Evolutionary conservation across 2,888 invertebrate genomes (phyloP).

Genomic region (Hydrotaea diabolus): DNA sequence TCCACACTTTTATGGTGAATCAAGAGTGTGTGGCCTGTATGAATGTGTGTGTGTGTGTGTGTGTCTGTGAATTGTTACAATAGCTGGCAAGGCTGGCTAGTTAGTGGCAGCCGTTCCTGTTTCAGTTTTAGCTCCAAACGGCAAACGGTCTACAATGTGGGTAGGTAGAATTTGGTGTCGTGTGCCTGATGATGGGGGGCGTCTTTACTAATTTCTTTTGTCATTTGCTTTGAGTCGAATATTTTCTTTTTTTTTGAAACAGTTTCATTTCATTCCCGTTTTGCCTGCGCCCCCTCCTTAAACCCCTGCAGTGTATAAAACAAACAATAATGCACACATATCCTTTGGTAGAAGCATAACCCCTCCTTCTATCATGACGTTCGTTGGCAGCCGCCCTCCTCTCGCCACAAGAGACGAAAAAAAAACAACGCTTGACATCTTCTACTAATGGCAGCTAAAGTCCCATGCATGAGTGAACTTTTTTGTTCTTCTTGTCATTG

Average conservation of each 20-base stretch:
- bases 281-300: not conserved
- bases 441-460: conserved; percentile 60
- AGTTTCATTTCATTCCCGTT: conserved; percentile 11
- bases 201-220: conserved; percentile 64
- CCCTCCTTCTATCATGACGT: no score
- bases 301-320: conserved; percentile 25
- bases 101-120: conserved; percentile 2
- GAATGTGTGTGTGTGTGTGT: no score
- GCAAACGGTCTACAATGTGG: conserved; percentile 41
- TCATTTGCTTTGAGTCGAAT: conserved; percentile 50
- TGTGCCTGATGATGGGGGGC: conserved; percentile 73
- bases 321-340: conserved; percentile 47
- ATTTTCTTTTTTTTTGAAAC: conserved; percentile 41
- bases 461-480: conserved; percentile 55
- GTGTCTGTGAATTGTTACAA: no score
- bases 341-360: no score
- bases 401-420: not conserved
- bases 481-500: conserved; percentile 60
- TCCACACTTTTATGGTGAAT: conserved; percentile 45
- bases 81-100: conserved; percentile 9
- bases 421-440: conserved; percentile 26
- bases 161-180: conserved; percentile 1
- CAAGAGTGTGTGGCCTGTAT: not conserved
- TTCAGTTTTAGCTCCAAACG: not conserved
- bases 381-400: not conserved